These are phyloP conservation scores for Leucoraja ocellata DNA, from an alignment of 2,797 vertebrate species.

Conservation along the genomic window DNA sequence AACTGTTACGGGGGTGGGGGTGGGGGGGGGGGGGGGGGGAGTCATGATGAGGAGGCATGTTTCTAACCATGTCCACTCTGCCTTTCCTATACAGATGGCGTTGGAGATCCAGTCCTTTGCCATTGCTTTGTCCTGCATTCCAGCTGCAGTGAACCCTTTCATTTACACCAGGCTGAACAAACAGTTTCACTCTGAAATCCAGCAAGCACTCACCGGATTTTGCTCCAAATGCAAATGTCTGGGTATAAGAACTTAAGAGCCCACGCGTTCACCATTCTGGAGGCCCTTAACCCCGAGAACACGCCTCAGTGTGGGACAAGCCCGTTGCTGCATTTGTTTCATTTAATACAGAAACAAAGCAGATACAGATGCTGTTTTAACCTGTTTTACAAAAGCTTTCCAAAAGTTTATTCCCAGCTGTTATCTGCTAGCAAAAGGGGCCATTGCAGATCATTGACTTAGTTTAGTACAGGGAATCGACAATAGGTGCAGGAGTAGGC, in stretches of 20 bases:
- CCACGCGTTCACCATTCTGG: not conserved
- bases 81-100: conserved; percentile 20
- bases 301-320: no score
- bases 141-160: conserved; percentile 55
- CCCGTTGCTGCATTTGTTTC: no score
- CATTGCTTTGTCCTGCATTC: conserved; percentile 52
- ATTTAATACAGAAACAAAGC: no score
- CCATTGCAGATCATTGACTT: not conserved
- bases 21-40: no score
- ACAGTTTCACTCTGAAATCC: conserved; percentile 54
- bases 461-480: no score
- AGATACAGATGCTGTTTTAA: no score
- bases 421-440: not conserved
- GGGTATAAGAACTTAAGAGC: not conserved
- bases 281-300: not conserved
- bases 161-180: conserved; percentile 57
- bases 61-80: not conserved
- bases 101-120: conserved; percentile 52
- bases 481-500: no score
- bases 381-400: no score
- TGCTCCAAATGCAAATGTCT: not conserved
- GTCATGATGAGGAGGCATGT: no score
- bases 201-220: conserved; percentile 47
- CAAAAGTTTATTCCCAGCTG: not conserved
- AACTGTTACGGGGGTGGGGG: not conserved